Evolutionary conservation across 2,888 invertebrate genomes (phyloP).

Genomic region (Epinotia ramella): DNA sequence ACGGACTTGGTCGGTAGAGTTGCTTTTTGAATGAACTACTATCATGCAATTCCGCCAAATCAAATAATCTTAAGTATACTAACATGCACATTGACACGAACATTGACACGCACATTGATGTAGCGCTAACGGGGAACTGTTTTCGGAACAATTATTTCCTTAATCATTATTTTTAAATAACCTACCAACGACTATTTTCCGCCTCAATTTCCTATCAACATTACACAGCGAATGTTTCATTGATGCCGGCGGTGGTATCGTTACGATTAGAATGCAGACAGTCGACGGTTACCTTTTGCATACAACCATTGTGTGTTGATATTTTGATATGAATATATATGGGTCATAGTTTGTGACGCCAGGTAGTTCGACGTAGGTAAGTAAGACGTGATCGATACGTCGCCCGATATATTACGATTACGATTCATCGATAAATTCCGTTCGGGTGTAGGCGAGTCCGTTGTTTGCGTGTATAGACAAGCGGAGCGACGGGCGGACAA

Average conservation of each 20-base stretch:
- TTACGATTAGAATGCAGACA: constrained; percentile 51
- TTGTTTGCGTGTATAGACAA: constrained; percentile 72
- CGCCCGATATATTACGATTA: constrained; percentile 59
- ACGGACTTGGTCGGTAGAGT: too few relatives aligned
- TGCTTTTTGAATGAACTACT: too few relatives aligned
- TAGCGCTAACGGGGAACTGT: background rate
- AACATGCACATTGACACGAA: background rate
- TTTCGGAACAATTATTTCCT: constrained; percentile 33
- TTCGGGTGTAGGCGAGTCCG: constrained; percentile 73
- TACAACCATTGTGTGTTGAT: constrained; percentile 62
- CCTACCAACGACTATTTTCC: constrained; percentile 17
- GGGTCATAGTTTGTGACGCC: constrained; percentile 49
- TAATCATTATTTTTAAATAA: constrained; percentile 10
- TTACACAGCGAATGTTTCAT: background rate
- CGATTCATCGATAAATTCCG: constrained; percentile 69
- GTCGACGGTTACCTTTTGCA: constrained; percentile 63
- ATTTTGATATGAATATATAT: constrained; percentile 60
- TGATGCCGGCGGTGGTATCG: constrained; percentile 43
- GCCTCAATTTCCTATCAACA: constrained; percentile 1
- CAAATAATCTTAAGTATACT: too few relatives aligned
- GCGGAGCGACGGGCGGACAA: constrained; percentile 77
- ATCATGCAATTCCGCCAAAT: too few relatives aligned
- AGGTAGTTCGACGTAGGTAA: constrained; percentile 72
- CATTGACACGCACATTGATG: background rate
- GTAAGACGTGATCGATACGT: constrained; percentile 71